Conservation (phyloP, 2,113 vertebrate genomes). For the Ia io region DNA sequence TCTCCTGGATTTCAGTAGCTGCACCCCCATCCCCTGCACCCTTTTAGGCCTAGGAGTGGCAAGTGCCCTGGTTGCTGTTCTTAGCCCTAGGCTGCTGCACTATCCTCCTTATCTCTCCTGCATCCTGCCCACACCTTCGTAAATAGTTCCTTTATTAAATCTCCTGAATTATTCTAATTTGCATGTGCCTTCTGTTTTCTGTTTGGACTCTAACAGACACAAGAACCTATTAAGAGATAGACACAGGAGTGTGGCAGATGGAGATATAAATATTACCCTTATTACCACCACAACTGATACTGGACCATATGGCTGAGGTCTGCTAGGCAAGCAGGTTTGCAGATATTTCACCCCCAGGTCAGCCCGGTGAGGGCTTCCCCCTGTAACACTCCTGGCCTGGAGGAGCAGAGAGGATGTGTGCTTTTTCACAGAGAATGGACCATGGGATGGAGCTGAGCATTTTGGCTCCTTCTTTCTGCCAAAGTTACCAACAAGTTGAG, state of each 20-base stretch:
- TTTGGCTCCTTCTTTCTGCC: neutral
- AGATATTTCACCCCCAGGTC: neutral
- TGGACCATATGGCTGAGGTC: conserved; percentile 59
- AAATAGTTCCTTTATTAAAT: conserved; percentile 54
- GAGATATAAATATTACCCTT: conserved; percentile 63
- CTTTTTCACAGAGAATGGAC: neutral
- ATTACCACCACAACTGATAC: conserved; percentile 1
- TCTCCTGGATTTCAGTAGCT: neutral
- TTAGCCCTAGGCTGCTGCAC: neutral
- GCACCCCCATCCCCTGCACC: accelerated
- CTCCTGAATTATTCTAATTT: conserved; percentile 62
- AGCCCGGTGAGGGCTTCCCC: neutral
- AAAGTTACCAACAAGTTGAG: neutral
- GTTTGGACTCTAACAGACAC: conserved; percentile 70
- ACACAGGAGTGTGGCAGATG: conserved; percentile 59
- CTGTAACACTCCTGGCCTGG: neutral
- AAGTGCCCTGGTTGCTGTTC: neutral
- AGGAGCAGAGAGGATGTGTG: neutral
- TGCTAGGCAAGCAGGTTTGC: conserved; percentile 1
- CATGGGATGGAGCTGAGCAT: neutral
- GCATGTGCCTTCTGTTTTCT: conserved; percentile 71
- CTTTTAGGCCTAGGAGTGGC: neutral
- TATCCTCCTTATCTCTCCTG: neutral
- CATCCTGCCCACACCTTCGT: neutral
- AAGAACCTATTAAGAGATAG: conserved; percentile 67